Conservation (phyloP, 2,797 vertebrate species). For the Syndactyla subalaris region DNA sequence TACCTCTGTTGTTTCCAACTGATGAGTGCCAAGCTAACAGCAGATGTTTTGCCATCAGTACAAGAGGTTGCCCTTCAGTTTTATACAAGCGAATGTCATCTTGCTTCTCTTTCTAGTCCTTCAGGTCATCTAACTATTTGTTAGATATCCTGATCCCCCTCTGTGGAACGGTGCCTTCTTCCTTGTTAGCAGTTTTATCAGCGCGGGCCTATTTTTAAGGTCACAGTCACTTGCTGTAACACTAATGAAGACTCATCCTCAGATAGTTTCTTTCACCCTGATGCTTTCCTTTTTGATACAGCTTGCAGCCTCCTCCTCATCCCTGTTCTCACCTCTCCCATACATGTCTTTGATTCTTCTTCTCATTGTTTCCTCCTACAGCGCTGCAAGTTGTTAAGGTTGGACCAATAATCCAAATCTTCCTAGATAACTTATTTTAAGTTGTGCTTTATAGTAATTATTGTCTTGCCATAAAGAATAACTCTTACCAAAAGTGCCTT, state of each 20-base stretch:
- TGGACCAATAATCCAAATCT: not conserved
- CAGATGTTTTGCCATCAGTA: constrained; percentile 47
- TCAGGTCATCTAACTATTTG: constrained; percentile 8
- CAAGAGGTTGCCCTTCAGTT: not conserved
- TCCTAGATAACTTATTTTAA: not conserved
- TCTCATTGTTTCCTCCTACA: not conserved
- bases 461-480: not conserved
- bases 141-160: not conserved
- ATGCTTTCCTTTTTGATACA: not conserved
- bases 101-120: constrained; percentile 36
- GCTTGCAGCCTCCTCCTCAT: not conserved
- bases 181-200: not conserved
- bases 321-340: not conserved
- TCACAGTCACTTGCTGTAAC: not conserved
- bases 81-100: constrained; percentile 14
- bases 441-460: not conserved
- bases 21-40: constrained; percentile 26
- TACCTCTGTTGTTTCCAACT: constrained; percentile 29
- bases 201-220: not conserved
- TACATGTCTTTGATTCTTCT: not conserved
- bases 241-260: not conserved
- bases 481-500: not conserved
- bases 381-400: not conserved
- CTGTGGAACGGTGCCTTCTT: constrained; percentile 7
- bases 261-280: not conserved